These are phyloP conservation scores for Tenthredo amoena DNA, from an alignment of 2,888 invertebrate genomes.

Conservation along the genomic window DNA sequence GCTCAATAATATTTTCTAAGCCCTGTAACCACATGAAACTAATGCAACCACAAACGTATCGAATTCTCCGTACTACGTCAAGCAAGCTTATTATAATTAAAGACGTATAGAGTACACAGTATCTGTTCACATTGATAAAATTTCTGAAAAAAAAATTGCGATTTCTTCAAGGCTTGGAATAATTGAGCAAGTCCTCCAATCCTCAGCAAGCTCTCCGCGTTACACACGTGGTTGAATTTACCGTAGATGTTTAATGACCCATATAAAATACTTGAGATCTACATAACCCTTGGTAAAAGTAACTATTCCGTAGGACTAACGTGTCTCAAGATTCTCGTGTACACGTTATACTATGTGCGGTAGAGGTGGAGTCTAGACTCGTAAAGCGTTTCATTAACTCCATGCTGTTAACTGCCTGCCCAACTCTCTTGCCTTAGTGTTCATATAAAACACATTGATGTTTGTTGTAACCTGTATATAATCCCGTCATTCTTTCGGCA, in stretches of 20 bases:
- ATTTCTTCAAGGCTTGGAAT: neutral
- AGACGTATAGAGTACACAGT: neutral
- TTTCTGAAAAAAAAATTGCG: neutral
- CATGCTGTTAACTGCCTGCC: slow-evolving; percentile 55
- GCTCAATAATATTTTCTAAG: neutral
- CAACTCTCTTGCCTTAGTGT: slow-evolving; percentile 30
- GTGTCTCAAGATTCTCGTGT: slow-evolving; percentile 31
- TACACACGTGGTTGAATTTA: neutral
- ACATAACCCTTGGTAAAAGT: neutral
- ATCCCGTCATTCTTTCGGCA: neutral
- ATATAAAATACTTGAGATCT: slow-evolving; percentile 19
- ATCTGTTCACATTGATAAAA: neutral
- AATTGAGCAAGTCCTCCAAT: neutral
- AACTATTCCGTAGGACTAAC: slow-evolving; percentile 22
- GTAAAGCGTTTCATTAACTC: slow-evolving; percentile 58
- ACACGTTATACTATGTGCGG: neutral
- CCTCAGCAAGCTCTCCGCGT: neutral
- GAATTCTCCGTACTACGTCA: neutral
- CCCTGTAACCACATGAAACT: slow-evolving; percentile 26
- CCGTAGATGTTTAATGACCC: slow-evolving; percentile 15
- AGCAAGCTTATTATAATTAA: neutral
- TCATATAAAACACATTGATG: slow-evolving; percentile 14
- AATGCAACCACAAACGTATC: slow-evolving; percentile 10
- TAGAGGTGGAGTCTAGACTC: slow-evolving; percentile 31
- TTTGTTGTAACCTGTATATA: neutral